A percentile compares a stretch with the other conserved stretches of the same genome.
These are phyloP conservation scores for Phyllostomus discolor DNA, from an alignment of 2,113 vertebrate genomes.

Conservation along the genomic window DNA sequence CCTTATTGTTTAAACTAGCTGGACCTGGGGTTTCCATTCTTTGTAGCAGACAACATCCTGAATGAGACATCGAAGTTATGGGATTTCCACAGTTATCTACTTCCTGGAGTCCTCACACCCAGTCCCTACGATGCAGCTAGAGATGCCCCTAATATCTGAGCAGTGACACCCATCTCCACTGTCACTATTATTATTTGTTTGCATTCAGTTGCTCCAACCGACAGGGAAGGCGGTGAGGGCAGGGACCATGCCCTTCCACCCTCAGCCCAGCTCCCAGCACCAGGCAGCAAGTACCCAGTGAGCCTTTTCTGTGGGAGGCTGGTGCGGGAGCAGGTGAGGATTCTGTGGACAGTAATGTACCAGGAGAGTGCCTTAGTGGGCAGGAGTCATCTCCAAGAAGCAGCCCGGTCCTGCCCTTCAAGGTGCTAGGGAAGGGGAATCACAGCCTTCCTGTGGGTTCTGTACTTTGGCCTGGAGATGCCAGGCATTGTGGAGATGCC, in stretches of 20 bases:
- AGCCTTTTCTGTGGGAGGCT: neutral
- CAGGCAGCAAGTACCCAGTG: too few relatives aligned
- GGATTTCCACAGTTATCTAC: neutral
- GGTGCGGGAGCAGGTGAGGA: neutral
- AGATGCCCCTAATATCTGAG: neutral
- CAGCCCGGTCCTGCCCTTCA: too few relatives aligned
- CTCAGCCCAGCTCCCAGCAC: neutral
- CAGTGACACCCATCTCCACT: neutral
- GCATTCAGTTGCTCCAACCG: neutral
- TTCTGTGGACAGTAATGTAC: neutral
- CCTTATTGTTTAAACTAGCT: neutral
- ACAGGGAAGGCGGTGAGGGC: neutral
- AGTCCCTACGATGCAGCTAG: neutral
- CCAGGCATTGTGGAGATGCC: neutral
- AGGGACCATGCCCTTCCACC: neutral
- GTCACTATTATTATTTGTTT: neutral
- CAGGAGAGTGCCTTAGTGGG: neutral
- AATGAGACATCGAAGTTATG: neutral
- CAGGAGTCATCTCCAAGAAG: neutral
- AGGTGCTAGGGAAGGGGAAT: neutral
- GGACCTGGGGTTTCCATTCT: neutral
- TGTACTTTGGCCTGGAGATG: neutral
- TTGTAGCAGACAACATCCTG: neutral
- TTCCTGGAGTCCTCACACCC: neutral
- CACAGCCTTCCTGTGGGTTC: neutral